Conservation (phyloP, 2,113 vertebrate genomes). For the Sapayoa aenigma region DNA sequence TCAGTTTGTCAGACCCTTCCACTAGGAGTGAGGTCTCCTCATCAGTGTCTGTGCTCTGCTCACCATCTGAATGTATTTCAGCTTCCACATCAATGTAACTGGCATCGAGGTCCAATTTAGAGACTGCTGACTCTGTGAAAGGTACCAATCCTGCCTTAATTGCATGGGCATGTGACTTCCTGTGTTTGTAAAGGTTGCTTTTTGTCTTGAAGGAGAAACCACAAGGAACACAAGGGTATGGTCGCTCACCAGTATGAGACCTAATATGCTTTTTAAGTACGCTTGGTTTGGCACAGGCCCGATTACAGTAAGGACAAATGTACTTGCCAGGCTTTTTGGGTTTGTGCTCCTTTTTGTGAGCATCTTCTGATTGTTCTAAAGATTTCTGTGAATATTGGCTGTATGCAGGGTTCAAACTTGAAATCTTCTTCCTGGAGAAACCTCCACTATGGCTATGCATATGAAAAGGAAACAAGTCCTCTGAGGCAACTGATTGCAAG, state of each 20-base stretch:
- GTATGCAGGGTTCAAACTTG: constrained; percentile 86
- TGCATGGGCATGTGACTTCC: constrained; percentile 97
- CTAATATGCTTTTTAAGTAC: constrained; percentile 99
- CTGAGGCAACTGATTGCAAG: constrained; percentile 83
- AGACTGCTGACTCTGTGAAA: constrained; percentile 87
- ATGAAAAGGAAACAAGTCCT: constrained; percentile 89
- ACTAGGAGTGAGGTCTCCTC: constrained; percentile 83
- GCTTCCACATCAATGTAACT: constrained; percentile 87
- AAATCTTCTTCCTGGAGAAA: constrained; percentile 90
- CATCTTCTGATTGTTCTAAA: constrained; percentile 86
- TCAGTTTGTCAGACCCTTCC: constrained; percentile 84
- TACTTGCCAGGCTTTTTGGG: constrained; percentile 98
- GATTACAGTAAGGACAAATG: constrained; percentile 94
- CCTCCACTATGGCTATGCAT: constrained; percentile 82
- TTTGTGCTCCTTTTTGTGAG: constrained; percentile 94
- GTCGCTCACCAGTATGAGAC: constrained; percentile 95
- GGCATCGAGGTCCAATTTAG: constrained; percentile 86
- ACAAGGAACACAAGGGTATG: constrained; percentile 94
- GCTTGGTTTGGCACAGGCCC: constrained; percentile 98
- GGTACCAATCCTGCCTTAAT: constrained; percentile 98
- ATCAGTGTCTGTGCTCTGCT: constrained; percentile 97
- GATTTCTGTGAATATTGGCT: constrained; percentile 91
- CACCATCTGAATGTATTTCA: constrained; percentile 93
- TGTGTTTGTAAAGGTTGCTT: constrained; percentile 99
- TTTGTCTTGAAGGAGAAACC: constrained; percentile 99